Percentiles rank a stretch among this genome's conserved stretches.
phyloP scores from a whole-genome alignment of 2,888 invertebrate species.

The Parnassius glacialis region DNA sequence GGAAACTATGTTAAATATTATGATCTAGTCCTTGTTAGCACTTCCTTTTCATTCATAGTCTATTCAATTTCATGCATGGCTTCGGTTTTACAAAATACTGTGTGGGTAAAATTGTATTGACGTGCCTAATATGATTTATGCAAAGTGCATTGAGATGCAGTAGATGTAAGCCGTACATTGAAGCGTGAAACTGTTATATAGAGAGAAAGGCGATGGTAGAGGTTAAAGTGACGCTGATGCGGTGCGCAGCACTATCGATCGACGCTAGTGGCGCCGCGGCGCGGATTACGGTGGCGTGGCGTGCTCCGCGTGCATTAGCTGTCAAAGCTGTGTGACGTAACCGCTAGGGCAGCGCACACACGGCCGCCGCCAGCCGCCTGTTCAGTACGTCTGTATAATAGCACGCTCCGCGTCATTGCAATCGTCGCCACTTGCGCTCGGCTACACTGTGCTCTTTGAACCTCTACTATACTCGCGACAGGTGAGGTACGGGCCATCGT shows the following conservation, averaged over 20 bases:
- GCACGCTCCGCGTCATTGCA: slow-evolving; percentile 44
- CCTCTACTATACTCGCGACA: slow-evolving; percentile 51
- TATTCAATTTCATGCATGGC: not conserved
- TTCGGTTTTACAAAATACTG: not conserved
- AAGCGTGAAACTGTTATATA: slow-evolving; percentile 11
- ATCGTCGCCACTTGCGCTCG: slow-evolving; percentile 46
- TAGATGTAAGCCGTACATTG: slow-evolving; percentile 6
- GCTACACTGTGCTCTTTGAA: slow-evolving; percentile 44
- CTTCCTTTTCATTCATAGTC: not conserved
- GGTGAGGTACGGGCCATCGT: slow-evolving; percentile 56
- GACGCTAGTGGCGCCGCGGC: slow-evolving; percentile 54
- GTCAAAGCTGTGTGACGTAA: slow-evolving; percentile 70
- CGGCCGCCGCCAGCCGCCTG: slow-evolving; percentile 63
- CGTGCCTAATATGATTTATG: slow-evolving; percentile 3
- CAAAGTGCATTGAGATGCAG: slow-evolving; percentile 1
- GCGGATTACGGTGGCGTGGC: slow-evolving; percentile 33
- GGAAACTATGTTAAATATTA: too few relatives aligned
- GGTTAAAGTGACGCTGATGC: slow-evolving; percentile 30
- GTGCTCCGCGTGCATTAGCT: slow-evolving; percentile 42
- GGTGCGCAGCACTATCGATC: slow-evolving; percentile 45
- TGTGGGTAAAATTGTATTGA: slow-evolving; percentile 2
- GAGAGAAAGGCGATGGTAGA: slow-evolving; percentile 21
- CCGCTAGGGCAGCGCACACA: slow-evolving; percentile 63
- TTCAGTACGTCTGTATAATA: slow-evolving; percentile 56
- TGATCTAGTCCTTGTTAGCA: too few relatives aligned